Evolutionary conservation across 1,140 invertebrate species (phyloP).

Genomic region (Drosophila elegans): DNA sequence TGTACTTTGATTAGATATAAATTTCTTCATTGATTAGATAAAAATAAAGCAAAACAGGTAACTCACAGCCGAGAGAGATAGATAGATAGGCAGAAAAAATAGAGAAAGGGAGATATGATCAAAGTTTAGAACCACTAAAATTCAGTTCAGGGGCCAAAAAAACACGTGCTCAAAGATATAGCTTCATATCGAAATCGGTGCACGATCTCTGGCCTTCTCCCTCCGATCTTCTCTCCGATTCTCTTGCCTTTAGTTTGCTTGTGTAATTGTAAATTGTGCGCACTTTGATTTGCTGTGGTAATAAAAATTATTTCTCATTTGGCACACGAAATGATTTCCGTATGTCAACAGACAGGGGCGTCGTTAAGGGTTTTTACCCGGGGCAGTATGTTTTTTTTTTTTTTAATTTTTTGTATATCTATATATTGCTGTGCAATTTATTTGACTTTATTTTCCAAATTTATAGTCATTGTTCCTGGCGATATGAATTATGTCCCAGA

Average conservation of each 20-base stretch:
- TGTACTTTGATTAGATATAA: slow-evolving; percentile 79
- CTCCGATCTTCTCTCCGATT: not conserved
- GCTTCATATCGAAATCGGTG: slow-evolving; percentile 60
- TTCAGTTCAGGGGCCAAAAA: slow-evolving; percentile 25
- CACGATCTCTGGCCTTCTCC: slow-evolving; percentile 37
- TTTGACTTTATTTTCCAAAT: slow-evolving; percentile 16
- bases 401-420: not conserved
- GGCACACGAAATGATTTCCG: slow-evolving; percentile 63
- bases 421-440: slow-evolving; percentile 6
- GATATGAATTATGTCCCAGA: slow-evolving; percentile 36
- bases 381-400: not conserved
- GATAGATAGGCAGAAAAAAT: not conserved
- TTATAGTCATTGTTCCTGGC: slow-evolving; percentile 26
- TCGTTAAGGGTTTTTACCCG: slow-evolving; percentile 16
- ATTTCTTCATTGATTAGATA: slow-evolving; percentile 82
- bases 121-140: slow-evolving; percentile 41
- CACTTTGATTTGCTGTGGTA: slow-evolving; percentile 71
- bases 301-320: slow-evolving; percentile 70
- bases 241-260: slow-evolving; percentile 15
- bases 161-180: slow-evolving; percentile 53
- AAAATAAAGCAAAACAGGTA: slow-evolving; percentile 59
- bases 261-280: slow-evolving; percentile 71
- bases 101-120: slow-evolving; percentile 1
- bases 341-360: slow-evolving; percentile 45
- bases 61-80: slow-evolving; percentile 13